phyloP scores from a whole-genome alignment of 2,888 invertebrate genomes.

The Heliconius sara region DNA sequence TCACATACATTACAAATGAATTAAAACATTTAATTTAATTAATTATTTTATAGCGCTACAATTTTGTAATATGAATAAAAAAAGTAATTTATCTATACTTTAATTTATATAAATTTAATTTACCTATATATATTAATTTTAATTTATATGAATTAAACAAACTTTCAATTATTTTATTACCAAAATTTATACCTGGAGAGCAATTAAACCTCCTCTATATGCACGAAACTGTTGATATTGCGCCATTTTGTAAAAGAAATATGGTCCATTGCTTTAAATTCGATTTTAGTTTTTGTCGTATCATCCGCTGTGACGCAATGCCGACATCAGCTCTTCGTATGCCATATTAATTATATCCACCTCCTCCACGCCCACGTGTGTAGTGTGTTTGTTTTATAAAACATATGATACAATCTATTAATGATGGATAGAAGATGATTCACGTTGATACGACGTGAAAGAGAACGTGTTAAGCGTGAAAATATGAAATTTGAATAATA shows the following conservation, averaged over 20 bases:
- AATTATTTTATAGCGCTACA: neutral
- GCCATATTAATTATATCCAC: slow-evolving; percentile 41
- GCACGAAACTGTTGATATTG: neutral
- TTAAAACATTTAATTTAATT: neutral
- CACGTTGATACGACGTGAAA: slow-evolving; percentile 3
- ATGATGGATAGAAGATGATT: slow-evolving; percentile 24
- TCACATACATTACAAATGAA: neutral
- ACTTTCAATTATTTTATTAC: neutral
- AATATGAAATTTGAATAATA: too few species aligned
- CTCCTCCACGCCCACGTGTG: slow-evolving; percentile 35
- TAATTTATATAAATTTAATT: too few species aligned
- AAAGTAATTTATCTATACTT: neutral
- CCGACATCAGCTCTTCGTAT: slow-evolving; percentile 35
- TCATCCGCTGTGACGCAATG: slow-evolving; percentile 39
- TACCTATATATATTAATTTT: too few species aligned
- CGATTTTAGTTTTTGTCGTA: slow-evolving; percentile 40
- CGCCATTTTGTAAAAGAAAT: slow-evolving; percentile 25
- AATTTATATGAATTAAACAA: neutral
- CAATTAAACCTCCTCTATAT: slow-evolving; percentile 16
- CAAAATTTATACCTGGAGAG: neutral
- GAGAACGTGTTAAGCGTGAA: too few species aligned
- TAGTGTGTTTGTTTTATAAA: slow-evolving; percentile 33
- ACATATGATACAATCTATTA: slow-evolving; percentile 26
- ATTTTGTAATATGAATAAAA: neutral
- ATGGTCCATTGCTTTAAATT: slow-evolving; percentile 30